A percentile compares a stretch with the other conserved stretches of the same genome.
These are phyloP conservation scores for Trachelus stipa DNA, from an alignment of 2,888 invertebrate species.

Conservation along the genomic window DNA sequence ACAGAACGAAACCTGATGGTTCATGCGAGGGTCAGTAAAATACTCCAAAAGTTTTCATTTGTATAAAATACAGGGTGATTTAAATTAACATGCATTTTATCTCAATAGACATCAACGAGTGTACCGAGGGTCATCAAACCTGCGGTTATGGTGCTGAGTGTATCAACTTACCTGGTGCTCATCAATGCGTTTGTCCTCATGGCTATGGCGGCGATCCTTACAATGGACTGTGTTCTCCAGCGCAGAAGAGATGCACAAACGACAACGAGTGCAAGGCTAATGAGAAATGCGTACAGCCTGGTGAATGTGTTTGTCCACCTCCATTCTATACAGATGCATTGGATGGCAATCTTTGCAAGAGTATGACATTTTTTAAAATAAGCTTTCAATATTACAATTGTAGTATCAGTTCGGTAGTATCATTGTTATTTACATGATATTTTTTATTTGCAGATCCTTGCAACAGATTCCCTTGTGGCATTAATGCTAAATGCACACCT, in stretches of 20 bases:
- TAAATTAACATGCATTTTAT: background rate
- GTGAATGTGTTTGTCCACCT: slow-evolving; percentile 91
- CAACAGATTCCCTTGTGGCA: slow-evolving; percentile 89
- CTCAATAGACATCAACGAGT: slow-evolving; percentile 82
- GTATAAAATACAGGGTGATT: slow-evolving; percentile 37
- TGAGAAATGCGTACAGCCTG: slow-evolving; percentile 92
- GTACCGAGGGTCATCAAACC: slow-evolving; percentile 78
- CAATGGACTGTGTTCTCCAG: slow-evolving; percentile 84
- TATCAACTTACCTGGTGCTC: slow-evolving; percentile 82
- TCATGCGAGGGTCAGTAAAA: slow-evolving; percentile 73
- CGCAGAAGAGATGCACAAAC: slow-evolving; percentile 83
- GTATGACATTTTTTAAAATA: slow-evolving; percentile 60
- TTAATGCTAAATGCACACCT: slow-evolving; percentile 90
- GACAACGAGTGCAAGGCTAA: slow-evolving; percentile 88
- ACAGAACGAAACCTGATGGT: slow-evolving; percentile 79
- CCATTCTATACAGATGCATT: slow-evolving; percentile 88
- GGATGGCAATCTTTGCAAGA: slow-evolving; percentile 89
- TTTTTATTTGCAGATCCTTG: slow-evolving; percentile 73
- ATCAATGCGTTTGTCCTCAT: slow-evolving; percentile 82
- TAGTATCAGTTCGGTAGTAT: background rate
- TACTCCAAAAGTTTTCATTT: slow-evolving; percentile 6
- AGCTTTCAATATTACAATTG: background rate
- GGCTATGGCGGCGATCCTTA: slow-evolving; percentile 87
- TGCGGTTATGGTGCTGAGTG: slow-evolving; percentile 92
- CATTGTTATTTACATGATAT: background rate